Evolutionary conservation across 2,888 invertebrate genomes (phyloP).

Genomic region (Stenodema calcarata): DNA sequence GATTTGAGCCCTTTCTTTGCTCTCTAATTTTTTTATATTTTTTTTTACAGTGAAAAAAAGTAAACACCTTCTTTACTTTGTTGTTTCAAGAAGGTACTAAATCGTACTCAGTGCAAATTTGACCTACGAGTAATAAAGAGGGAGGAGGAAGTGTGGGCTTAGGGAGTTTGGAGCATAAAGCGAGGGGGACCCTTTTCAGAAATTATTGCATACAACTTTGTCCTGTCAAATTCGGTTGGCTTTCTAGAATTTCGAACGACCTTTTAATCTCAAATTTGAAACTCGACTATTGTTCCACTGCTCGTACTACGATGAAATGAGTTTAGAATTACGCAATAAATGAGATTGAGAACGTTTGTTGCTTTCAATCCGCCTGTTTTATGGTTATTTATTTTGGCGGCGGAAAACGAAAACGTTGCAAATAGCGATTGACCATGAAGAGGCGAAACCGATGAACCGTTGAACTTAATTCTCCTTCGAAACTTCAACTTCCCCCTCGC

Average conservation of each 20-base stretch:
- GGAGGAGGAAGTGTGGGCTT: slow-evolving; percentile 33
- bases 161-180: slow-evolving; percentile 10
- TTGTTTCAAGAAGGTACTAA: slow-evolving; percentile 42
- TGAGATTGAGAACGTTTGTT: no score
- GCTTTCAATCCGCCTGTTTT: no score
- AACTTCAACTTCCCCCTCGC: slow-evolving; percentile 33
- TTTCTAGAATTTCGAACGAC: neutral
- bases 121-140: slow-evolving; percentile 46
- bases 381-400: no score
- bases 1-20: slow-evolving; percentile 37
- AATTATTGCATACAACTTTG: neutral
- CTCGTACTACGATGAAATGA: no score
- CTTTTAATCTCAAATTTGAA: no score
- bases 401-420: no score
- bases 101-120: slow-evolving; percentile 52
- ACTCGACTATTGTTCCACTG: no score
- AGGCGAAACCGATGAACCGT: no score
- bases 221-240: neutral
- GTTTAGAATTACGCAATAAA: no score
- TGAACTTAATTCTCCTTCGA: neutral
- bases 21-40: slow-evolving; percentile 13
- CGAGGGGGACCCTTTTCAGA: slow-evolving; percentile 22
- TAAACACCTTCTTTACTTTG: slow-evolving; percentile 10
- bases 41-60: slow-evolving; percentile 10
- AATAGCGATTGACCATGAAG: no score